Evolutionary conservation across 1,140 invertebrate genomes (phyloP), one percentile per base, ranked within the genome.

Genomic region (Microplitis mediator): DNA sequence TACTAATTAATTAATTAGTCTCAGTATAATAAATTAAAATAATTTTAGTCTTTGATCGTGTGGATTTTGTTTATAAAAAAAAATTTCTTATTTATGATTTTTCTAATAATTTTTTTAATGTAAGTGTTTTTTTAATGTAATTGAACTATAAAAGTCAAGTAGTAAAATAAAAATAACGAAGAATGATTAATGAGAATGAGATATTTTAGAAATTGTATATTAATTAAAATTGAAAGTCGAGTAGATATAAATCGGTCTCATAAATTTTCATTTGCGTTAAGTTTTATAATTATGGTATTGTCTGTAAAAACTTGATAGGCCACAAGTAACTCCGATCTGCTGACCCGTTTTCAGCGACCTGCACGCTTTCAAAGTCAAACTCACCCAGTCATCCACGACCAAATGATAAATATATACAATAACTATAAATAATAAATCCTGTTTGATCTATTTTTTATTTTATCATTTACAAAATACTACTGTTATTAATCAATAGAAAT

Each of bases 291-390:
- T 36, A n/a, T 35, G 9, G 34, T 34, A 39, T 35, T 62, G 61
- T 52, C 45, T 71, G 11, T 64, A 50, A 71, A 64, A 64, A 52
- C 23, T 64, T 56, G 61, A 71, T 64, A 61, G 69, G 45, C 69
- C 61, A 63, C 50, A 68, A 54, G 5, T n/a, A n/a, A 23, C 23
- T 31, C 54, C 54, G 56, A 60, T 56, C 36, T n/a, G 35, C 35
- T 71, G 69, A 71, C 69, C 69, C 69, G 32, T 45, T 71, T 71
- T 71, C 69, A 62, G n/a, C n/a, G 23, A 31, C 61, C 45, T 64
- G 8, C 34, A 64, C 32, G 45, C 50, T 71, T 56, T 56, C 61
- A 54, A 70, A 62, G 68, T 62, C 68, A 70, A 71, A 71, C 39
- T 64, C 69, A 71, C 39, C 54, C 69, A 63, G 63, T 71, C 50